phyloP scores from a whole-genome alignment of 1,140 invertebrate genomes.

The Diachasma alloeum region DNA sequence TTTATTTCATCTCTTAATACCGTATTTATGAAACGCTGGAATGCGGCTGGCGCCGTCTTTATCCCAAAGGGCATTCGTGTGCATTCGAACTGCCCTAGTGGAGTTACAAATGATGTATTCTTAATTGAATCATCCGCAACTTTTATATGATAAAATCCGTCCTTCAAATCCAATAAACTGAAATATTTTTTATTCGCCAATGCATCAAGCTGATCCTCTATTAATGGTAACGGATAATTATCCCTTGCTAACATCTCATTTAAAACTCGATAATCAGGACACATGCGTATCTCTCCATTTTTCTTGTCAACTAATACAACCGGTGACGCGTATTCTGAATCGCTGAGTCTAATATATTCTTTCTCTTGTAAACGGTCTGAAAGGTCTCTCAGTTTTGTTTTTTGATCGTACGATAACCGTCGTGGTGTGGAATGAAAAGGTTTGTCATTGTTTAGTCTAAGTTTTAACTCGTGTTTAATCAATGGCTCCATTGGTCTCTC shows the following conservation, averaged over 20 bases:
- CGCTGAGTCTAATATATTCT: conserved; percentile 30
- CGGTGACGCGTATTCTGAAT: conserved; percentile 42
- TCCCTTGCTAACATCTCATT: neutral
- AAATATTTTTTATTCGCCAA: neutral
- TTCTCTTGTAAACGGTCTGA: no score
- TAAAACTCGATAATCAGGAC: neutral
- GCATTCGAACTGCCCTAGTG: conserved; percentile 31
- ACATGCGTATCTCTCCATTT: conserved; percentile 35
- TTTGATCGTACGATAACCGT: no score
- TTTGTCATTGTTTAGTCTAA: no score
- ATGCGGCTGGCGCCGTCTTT: no score
- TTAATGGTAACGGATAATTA: neutral
- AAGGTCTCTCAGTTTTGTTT: no score
- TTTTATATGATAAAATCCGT: neutral
- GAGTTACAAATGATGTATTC: conserved; percentile 12
- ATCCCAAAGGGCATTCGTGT: conserved; percentile 44
- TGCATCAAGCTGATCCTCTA: neutral
- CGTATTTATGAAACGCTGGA: no score
- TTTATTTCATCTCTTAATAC: no score
- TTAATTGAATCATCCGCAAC: neutral
- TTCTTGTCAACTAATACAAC: conserved; percentile 45
- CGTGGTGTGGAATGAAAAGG: no score
- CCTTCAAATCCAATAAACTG: no score
- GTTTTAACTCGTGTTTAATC: no score
- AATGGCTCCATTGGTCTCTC: no score